Conservation (phyloP, 2,888 invertebrate genomes). For the Scelioninae gen. 2 region DNA sequence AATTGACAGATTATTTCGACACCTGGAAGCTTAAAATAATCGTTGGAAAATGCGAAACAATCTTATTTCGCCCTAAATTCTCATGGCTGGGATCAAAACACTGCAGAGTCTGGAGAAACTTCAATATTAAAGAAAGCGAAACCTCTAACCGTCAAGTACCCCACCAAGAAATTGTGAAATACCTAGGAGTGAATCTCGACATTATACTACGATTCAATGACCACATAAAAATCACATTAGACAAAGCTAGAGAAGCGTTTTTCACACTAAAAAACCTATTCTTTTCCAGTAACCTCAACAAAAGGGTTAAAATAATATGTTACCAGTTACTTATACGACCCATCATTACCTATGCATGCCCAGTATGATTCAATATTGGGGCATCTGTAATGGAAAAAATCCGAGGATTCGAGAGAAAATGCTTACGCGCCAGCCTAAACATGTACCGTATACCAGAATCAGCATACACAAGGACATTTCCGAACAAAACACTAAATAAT, state of each 20-base stretch:
- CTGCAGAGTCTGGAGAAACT: constrained; percentile 16
- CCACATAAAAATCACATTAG: constrained; percentile 20
- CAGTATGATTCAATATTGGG: constrained; percentile 57
- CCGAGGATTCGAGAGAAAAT: constrained; percentile 56
- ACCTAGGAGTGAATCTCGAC: constrained; percentile 13
- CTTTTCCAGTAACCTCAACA: constrained; percentile 41
- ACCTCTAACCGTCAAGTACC: not conserved
- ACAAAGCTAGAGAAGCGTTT: constrained; percentile 56
- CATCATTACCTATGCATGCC: constrained; percentile 50
- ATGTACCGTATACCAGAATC: constrained; percentile 1
- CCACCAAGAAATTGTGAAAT: constrained; percentile 12
- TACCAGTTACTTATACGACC: constrained; percentile 55
- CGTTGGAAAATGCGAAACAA: constrained; percentile 50
- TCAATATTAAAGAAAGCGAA: constrained; percentile 6
- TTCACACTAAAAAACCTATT: constrained; percentile 27
- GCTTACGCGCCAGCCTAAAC: constrained; percentile 47
- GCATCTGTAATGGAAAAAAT: constrained; percentile 54
- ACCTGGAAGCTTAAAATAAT: constrained; percentile 55
- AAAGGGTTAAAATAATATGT: constrained; percentile 49
- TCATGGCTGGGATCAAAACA: not conserved
- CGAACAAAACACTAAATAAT: not conserved
- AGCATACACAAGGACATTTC: constrained; percentile 5
- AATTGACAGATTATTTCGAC: constrained; percentile 38
- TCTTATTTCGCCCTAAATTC: constrained; percentile 44
- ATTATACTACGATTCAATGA: not conserved